Percentiles rank a stretch among this genome's conserved stretches.
Evolutionary conservation across 1,140 invertebrate species (phyloP).

Genomic region (Coptotermes formosanus): DNA sequence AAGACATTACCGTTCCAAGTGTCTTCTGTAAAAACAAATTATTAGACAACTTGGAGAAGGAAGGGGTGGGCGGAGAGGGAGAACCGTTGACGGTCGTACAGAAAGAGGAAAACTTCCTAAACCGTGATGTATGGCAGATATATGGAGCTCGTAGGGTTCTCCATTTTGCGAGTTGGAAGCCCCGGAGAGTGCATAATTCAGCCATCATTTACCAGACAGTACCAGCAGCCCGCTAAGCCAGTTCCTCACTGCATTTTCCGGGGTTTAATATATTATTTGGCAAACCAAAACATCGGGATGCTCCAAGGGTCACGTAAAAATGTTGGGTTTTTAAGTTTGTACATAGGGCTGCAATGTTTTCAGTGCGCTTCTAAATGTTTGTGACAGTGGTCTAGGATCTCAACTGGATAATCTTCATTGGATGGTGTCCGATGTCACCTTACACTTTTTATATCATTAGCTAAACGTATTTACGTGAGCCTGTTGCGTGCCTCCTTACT

Average conservation of each 20-base stretch:
- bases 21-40: conserved; percentile 33
- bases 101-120: conserved; percentile 22
- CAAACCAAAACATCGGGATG: conserved; percentile 17
- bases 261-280: conserved; percentile 29
- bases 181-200: conserved; percentile 30
- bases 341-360: not conserved
- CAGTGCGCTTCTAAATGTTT: no score
- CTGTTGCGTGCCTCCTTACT: no score
- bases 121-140: conserved; percentile 30
- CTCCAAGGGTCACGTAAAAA: not conserved
- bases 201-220: conserved; percentile 26
- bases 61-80: not conserved
- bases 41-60: conserved; percentile 27
- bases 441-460: no score
- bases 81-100: not conserved
- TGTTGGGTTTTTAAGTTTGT: not conserved
- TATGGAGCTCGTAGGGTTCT: conserved; percentile 24
- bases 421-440: no score
- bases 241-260: conserved; percentile 17
- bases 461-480: no score
- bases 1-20: conserved; percentile 32
- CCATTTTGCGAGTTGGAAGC: not conserved
- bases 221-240: not conserved
- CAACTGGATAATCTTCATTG: no score
- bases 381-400: no score